Conservation (phyloP, 2,888 invertebrate species). For the Eilema caniola region DNA sequence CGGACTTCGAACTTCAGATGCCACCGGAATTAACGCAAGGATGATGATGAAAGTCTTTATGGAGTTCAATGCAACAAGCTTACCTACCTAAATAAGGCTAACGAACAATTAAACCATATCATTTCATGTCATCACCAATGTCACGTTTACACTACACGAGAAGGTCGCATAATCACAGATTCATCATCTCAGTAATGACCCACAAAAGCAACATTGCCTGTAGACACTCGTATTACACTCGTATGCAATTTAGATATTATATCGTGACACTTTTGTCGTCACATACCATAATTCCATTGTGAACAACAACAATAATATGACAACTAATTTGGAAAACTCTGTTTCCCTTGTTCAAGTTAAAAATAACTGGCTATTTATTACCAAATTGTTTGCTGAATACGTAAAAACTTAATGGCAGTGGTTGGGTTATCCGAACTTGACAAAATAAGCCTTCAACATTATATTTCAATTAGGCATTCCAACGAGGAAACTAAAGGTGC, state of each 20-base stretch:
- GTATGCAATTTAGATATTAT: constrained; percentile 10
- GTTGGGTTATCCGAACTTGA: background rate
- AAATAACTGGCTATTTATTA: constrained; percentile 7
- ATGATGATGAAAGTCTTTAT: background rate
- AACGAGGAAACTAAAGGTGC: too few relatives aligned
- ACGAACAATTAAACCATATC: background rate
- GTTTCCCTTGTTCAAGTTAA: background rate
- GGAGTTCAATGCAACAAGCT: background rate
- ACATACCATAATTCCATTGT: constrained; percentile 5
- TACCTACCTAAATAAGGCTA: background rate
- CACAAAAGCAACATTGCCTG: constrained; percentile 15
- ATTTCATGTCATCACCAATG: constrained; percentile 8
- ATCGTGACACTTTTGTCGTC: constrained; percentile 13
- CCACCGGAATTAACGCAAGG: too few relatives aligned
- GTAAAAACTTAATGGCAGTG: background rate
- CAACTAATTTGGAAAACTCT: background rate
- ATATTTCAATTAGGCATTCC: background rate
- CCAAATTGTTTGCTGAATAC: background rate
- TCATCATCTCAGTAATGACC: constrained; percentile 22
- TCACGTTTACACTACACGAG: constrained; percentile 5
- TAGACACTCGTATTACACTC: constrained; percentile 1
- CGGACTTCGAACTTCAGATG: too few relatives aligned
- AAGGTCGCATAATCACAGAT: constrained; percentile 14
- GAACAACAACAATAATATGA: constrained; percentile 9
- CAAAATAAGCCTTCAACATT: background rate